Percentiles rank a stretch among this genome's conserved stretches.
phyloP scores from a whole-genome alignment of 2,888 invertebrate species.

The Meteorus cinctellus region DNA sequence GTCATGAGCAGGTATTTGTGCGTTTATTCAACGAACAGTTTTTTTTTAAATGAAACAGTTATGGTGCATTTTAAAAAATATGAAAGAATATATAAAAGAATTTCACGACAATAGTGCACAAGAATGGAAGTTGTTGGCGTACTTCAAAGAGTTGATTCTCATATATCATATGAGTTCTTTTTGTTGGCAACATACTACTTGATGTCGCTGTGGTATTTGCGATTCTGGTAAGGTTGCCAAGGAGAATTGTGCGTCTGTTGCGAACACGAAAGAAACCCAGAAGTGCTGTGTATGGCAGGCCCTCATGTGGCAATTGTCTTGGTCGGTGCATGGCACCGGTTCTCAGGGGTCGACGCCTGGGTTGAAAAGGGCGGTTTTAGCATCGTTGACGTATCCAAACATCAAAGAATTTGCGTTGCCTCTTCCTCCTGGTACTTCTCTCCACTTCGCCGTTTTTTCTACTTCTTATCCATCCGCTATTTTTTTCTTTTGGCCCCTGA shows the following conservation, averaged over 20 bases:
- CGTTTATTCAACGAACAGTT: too few relatives aligned
- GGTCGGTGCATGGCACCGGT: constrained; percentile 57
- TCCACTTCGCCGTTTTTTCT: constrained; percentile 42
- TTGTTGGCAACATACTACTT: background rate
- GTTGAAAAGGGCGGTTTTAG: constrained; percentile 61
- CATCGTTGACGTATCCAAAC: constrained; percentile 38
- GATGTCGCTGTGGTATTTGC: background rate
- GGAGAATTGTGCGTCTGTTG: background rate
- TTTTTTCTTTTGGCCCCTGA: constrained; percentile 38
- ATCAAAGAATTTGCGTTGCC: constrained; percentile 44
- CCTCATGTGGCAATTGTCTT: constrained; percentile 68
- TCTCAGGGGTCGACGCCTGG: constrained; percentile 67
- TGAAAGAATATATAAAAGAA: too few relatives aligned
- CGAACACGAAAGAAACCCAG: constrained; percentile 9
- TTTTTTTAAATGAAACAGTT: too few relatives aligned
- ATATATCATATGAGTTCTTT: background rate
- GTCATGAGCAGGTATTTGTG: too few relatives aligned
- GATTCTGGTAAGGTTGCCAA: background rate
- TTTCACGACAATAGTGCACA: too few relatives aligned
- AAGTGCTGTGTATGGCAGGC: constrained; percentile 44
- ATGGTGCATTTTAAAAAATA: background rate
- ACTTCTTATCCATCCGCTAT: constrained; percentile 38
- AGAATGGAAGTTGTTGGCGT: background rate
- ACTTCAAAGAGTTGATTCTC: background rate
- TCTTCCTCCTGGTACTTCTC: constrained; percentile 41